These are phyloP conservation scores for Polyommatus iphigenia DNA, from an alignment of 2,888 invertebrate species.

Conservation along the genomic window DNA sequence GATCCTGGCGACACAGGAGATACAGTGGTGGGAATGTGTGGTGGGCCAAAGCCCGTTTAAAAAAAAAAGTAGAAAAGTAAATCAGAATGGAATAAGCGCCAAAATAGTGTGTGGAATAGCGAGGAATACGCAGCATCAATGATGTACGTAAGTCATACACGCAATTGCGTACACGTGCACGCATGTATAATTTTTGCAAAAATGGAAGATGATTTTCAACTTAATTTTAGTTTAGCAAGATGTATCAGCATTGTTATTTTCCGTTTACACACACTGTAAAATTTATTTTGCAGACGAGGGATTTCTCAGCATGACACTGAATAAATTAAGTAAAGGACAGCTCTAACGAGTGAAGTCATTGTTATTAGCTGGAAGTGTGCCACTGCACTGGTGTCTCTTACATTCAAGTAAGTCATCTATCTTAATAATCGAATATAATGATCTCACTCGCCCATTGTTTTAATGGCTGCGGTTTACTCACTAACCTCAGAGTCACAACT, in stretches of 20 bases:
- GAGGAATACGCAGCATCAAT: not conserved
- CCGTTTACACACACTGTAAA: not conserved
- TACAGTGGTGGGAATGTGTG: too few species aligned
- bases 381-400: not conserved
- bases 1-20: too few species aligned
- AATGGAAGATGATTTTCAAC: too few species aligned
- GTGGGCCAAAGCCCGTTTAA: too few species aligned
- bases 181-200: not conserved
- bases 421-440: constrained; percentile 19
- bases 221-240: too few species aligned
- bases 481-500: not conserved
- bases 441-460: not conserved
- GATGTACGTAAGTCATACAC: not conserved
- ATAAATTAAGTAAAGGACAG: constrained; percentile 10
- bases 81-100: not conserved
- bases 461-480: not conserved
- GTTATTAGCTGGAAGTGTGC: not conserved
- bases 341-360: not conserved
- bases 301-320: not conserved
- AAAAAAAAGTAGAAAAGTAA: too few species aligned
- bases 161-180: not conserved
- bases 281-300: not conserved
- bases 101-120: not conserved
- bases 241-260: not conserved
- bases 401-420: constrained; percentile 21